A percentile compares a stretch with the other conserved stretches of the same genome.
Evolutionary conservation across 2,113 vertebrate species (phyloP).

Genomic region (Sisor rabdophorus): DNA sequence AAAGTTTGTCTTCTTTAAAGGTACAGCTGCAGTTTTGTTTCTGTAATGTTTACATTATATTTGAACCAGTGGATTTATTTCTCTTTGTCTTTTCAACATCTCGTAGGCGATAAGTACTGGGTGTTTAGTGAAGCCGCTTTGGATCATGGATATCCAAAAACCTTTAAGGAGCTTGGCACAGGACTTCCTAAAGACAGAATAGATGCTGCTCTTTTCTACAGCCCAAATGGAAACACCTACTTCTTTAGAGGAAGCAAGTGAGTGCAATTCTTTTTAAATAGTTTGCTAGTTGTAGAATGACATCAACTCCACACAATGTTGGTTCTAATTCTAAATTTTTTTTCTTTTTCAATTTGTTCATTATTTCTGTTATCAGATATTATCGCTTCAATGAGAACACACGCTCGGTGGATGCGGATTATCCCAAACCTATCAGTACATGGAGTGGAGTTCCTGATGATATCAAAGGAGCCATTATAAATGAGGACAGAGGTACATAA

Average conservation of each 20-base stretch:
- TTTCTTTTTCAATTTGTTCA: not conserved
- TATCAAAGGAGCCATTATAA: slow-evolving; percentile 80
- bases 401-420: slow-evolving; percentile 74
- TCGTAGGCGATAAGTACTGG: slow-evolving; percentile 82
- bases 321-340: slow-evolving; percentile 4
- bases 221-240: slow-evolving; percentile 84
- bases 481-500: slow-evolving; percentile 79
- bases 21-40: slow-evolving; percentile 54
- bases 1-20: slow-evolving; percentile 92
- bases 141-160: slow-evolving; percentile 82
- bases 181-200: slow-evolving; percentile 80
- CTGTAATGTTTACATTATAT: not conserved
- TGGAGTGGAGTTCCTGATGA: slow-evolving; percentile 85
- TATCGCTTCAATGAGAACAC: slow-evolving; percentile 83
- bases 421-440: slow-evolving; percentile 81
- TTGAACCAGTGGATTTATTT: not conserved
- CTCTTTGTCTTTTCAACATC: not conserved
- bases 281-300: too few species aligned
- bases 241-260: slow-evolving; percentile 86
- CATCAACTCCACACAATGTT: not conserved
- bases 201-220: slow-evolving; percentile 84
- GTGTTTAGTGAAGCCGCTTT: slow-evolving; percentile 80
- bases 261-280: slow-evolving; percentile 49
- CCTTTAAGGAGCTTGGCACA: slow-evolving; percentile 76
- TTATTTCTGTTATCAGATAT: slow-evolving; percentile 65